Percentiles rank a stretch among this genome's conserved stretches.
Evolutionary conservation across 1,140 invertebrate genomes (phyloP).

Genomic region (Rhyacophila brunnea): DNA sequence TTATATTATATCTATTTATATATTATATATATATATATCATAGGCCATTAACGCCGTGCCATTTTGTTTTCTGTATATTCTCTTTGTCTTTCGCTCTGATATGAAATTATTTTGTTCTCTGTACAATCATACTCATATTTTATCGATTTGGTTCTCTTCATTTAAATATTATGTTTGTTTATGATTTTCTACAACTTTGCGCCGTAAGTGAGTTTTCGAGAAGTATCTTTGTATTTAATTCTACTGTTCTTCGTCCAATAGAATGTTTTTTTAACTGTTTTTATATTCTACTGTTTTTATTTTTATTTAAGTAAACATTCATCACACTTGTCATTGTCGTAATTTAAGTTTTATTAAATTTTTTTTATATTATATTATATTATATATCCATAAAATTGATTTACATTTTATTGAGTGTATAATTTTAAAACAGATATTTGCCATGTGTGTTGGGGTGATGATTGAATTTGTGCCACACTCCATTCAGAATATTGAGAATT

Average conservation of each 20-base stretch:
- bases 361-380: constrained; percentile 1
- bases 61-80: constrained; percentile 34
- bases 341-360: constrained; percentile 16
- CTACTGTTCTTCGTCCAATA: constrained; percentile 22
- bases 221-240: constrained; percentile 12
- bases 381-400: constrained; percentile 14
- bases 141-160: constrained; percentile 1
- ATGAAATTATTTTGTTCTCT: constrained; percentile 29
- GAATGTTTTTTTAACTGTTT: constrained; percentile 27
- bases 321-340: constrained; percentile 27
- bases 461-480: constrained; percentile 29
- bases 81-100: constrained; percentile 33
- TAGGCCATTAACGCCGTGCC: constrained; percentile 38
- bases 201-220: constrained; percentile 11
- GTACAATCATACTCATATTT: constrained; percentile 20
- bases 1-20: constrained; percentile 37
- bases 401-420: constrained; percentile 16
- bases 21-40: constrained; percentile 29
- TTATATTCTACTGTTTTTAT: constrained; percentile 17
- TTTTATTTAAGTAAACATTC: constrained; percentile 21
- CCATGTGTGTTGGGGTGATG: constrained; percentile 33
- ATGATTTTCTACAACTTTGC: constrained; percentile 12
- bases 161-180: constrained; percentile 24
- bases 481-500: constrained; percentile 10
- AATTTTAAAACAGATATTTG: constrained; percentile 26